Evolutionary conservation across 2,113 vertebrate species (phyloP), one percentile per base, ranked within the genome.

Genomic region (Osmerus mordax): DNA sequence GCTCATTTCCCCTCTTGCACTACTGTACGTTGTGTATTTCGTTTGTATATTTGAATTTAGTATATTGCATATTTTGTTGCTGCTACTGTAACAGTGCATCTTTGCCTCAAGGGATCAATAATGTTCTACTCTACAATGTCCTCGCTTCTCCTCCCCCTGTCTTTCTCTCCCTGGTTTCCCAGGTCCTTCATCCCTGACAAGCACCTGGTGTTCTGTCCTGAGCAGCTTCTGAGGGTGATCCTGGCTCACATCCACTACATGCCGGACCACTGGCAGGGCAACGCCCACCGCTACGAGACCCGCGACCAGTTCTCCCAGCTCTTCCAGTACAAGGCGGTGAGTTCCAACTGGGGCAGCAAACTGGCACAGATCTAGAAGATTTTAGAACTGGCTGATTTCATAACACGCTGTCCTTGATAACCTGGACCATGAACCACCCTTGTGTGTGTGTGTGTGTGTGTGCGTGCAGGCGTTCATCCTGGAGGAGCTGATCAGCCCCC

Each of bases 251-350:
- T 99, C 80, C 97, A 99, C 88, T 99, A 99, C 89, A 99, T 99
- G 97, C 97, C 97, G 51, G 97, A 99, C 89, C 96, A 99, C 90
- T 99, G 97, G 97, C 97, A 98, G 90, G 96, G 97, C 82, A 97
- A 95, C 1, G 97, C 97, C 74, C 96, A 98, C 78, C 93, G 96
- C 85, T 97, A 96, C 0, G 96, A 99, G 90, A 99, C 97, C 82
- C 92, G 97, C 23, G 96, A 98, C 5, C 95, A 98, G 88, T 99
- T 99, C 78, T 94, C 97, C 32, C 97, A 99, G 89, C 96, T 99
- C 79, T 99, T 99, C 90, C 97, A 99, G 86, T 99, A 99, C 93
- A 99, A 98, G 91, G 97, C 97, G 73, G 97, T 99, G 86, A 96
- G 97, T 91, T 63, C 54, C 9, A 15, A 2, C 53, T 47, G 41